Base-by-base conservation (phyloP, 2,888 invertebrate genomes). In the Patella pellucida region DNA sequence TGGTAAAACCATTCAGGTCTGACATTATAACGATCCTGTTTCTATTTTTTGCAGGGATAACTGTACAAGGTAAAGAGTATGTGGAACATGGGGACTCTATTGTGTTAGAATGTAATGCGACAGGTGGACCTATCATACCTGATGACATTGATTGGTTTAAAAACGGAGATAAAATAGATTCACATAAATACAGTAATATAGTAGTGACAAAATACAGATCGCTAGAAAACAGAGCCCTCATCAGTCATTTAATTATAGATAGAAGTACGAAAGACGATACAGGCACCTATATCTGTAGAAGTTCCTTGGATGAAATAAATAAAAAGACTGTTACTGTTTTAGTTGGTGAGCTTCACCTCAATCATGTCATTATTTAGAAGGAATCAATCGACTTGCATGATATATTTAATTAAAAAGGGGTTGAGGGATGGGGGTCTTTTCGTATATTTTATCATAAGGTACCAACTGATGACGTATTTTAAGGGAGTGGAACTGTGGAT, bases 91-190 rank as follows among this genome's bases (percentile, higher is more conserved):
- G 88, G 0, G 85, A 85, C 19, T 71, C 80, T 19, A 83, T 89
- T 15, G 76, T 80, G 41, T 80, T 89, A 62, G 78, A 82, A 70
- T 89, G 89, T 78, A 89, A 89, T 77, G 88, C 88, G 19, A 87
- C 88, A 4, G 89, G 88, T 7, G 86, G 86, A 51, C 85, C 87
- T 23, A 84, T 85, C 62, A 85, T 87, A 5, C 89, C 89, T 9
- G 86, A 87, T 51, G 86, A 88, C 76, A 85, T 89, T 68, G 85
- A 87, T 76, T 89, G 89, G 89, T 88, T 86, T 79, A 85, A 85
- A 74, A 83, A 88, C 71, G 88, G 88, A n/a, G 79, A 84, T 76
- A 82, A 84, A 77, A 82, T 89, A 31, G 80, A 84, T 69, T 83
- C 86, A 16, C 81, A 84, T 62, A 80, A 81, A 52, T 77, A 82